Evolutionary conservation across 2,797 vertebrate species (phyloP), one percentile per base, ranked within the genome.

Genomic region (Channallabes apus): DNA sequence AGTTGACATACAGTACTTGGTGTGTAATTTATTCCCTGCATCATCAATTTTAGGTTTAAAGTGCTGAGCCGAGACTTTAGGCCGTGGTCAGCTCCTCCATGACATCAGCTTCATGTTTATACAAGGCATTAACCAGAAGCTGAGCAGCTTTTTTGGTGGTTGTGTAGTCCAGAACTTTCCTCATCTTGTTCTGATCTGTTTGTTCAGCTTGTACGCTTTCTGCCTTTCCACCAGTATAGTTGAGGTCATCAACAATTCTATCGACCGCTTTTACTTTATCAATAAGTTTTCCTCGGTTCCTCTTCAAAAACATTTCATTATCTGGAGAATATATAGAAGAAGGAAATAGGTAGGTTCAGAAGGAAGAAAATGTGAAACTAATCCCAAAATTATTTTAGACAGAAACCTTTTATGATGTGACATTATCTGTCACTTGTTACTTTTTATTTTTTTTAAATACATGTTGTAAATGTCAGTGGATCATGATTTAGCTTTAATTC

Each of bases 151-250:
- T 82, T 61, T 0, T 85, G 79, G 41, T 85, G 5, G 41, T 85
- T 62, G 29, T 85, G 54, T 38, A 82, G 0, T 68, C 79, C 46
- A 85, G 18, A 76, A 85, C 46, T 56, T 58, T 75, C 58, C 84
- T 81, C 84, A 85, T 85, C 41, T 35, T 82, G 27, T n/a, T 61
- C 3, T 85, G 61, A 0, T 81, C 69, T 24, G 84, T 85, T 5
- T 0, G 0, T 51, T 67, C 5, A 14, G 79, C 84, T 67, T 24
- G 27, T 24, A 85, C 46, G 1, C 29, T 56, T 29, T 51, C 51
- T 18, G 6, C 15, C 15, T 58, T 67, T 82, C 76, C 84, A 14
- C 6, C 0, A 0, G 0, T 8, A 0, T 76, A 35, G 7, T 11
- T 6, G 5, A 85, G 84, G 7, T 76, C 69, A 29, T 76, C 51